phyloP scores from a whole-genome alignment of 2,113 vertebrate genomes.

The Serinus canaria region DNA sequence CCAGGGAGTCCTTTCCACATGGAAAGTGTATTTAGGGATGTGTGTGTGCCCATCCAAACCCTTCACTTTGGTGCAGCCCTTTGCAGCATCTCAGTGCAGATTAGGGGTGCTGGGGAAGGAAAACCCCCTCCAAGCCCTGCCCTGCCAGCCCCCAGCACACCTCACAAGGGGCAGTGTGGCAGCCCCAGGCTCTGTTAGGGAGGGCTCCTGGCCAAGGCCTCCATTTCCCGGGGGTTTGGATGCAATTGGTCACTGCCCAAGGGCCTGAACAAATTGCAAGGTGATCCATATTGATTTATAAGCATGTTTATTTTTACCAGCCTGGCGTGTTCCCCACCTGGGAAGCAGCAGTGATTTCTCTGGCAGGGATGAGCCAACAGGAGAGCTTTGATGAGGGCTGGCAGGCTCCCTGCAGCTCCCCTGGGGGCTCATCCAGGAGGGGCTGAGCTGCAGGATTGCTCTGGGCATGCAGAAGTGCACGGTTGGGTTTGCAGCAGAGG shows the following conservation, averaged over 20 bases:
- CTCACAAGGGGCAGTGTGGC: rapidly evolving
- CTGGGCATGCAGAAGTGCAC: rapidly evolving
- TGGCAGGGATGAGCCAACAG: not conserved
- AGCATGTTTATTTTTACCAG: slow-evolving; percentile 18
- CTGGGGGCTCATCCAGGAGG: not conserved
- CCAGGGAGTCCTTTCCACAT: not conserved
- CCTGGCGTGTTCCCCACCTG: not conserved
- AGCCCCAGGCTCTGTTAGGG: not conserved
- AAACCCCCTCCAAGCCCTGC: not conserved
- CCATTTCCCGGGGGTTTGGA: not conserved
- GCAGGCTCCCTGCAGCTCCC: not conserved
- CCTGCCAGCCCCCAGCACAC: rapidly evolving
- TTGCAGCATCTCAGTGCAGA: not conserved
- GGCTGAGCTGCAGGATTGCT: not conserved
- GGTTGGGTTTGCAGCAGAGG: not conserved
- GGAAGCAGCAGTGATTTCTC: not conserved
- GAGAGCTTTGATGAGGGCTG: not conserved
- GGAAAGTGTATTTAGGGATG: rapidly evolving
- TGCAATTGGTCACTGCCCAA: not conserved
- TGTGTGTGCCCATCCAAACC: not conserved
- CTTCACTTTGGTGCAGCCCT: not conserved
- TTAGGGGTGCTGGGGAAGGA: not conserved
- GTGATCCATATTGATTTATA: not conserved
- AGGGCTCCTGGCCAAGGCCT: not conserved
- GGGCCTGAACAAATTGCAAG: not conserved